Conservation (phyloP, 2,113 vertebrate genomes). For the Toxotes jaculatrix region DNA sequence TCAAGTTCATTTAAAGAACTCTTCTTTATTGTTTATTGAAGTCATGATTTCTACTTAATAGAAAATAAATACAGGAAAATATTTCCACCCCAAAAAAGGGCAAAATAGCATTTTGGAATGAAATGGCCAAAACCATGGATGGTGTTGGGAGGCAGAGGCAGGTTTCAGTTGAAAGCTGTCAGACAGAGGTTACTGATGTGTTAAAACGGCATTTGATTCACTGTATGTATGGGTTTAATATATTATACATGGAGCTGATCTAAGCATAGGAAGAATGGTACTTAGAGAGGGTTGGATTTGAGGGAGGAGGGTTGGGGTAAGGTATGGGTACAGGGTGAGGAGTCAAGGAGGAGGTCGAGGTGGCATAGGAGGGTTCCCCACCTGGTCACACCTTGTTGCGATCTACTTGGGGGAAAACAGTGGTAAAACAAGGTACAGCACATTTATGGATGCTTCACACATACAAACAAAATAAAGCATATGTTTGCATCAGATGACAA, state of each 20-base stretch:
- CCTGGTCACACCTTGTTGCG: conserved; percentile 86
- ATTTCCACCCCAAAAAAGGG: background rate
- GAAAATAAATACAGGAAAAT: background rate
- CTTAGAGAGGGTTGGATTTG: conserved; percentile 34
- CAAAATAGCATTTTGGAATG: conserved; percentile 6
- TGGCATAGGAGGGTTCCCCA: conserved; percentile 79
- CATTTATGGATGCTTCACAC: conserved; percentile 81
- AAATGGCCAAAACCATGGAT: background rate
- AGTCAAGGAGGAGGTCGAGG: conserved; percentile 21
- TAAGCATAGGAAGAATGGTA: conserved; percentile 52
- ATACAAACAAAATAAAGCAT: conserved; percentile 69
- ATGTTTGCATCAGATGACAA: no score
- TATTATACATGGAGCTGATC: conserved; percentile 53
- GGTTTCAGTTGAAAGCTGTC: conserved; percentile 75
- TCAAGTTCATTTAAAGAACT: background rate
- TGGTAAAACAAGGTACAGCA: conserved; percentile 83
- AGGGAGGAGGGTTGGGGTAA: conserved; percentile 18
- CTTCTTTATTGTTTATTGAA: background rate
- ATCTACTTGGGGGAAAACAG: conserved; percentile 85
- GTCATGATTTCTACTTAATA: background rate
- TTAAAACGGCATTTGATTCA: conserved; percentile 48
- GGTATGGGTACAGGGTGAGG: conserved; percentile 38
- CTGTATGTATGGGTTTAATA: conserved; percentile 3
- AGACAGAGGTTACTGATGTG: conserved; percentile 56
- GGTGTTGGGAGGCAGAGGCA: conserved; percentile 21